A percentile compares a stretch with the other conserved stretches of the same genome.
Evolutionary conservation across 1,140 invertebrate species (phyloP).

Genomic region (Bombus superbus): DNA sequence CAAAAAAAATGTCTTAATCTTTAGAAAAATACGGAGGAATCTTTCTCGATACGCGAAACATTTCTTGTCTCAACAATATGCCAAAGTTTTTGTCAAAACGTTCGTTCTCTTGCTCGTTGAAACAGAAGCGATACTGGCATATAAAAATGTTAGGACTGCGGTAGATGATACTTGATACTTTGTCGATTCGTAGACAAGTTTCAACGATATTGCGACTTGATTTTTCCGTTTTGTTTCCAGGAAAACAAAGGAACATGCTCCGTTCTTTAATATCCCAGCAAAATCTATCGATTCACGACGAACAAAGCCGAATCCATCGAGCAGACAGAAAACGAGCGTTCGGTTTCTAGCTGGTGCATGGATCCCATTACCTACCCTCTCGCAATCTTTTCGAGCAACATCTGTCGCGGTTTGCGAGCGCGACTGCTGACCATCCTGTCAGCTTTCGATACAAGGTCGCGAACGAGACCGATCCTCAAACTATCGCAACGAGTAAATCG

Average conservation of each 20-base stretch:
- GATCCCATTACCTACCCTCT: slow-evolving; percentile 55
- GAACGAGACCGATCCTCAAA: background rate
- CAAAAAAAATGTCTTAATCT: no score
- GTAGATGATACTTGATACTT: no score
- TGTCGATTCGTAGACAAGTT: no score
- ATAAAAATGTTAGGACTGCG: no score
- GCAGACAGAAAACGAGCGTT: background rate
- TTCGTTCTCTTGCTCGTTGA: no score
- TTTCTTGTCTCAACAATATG: no score
- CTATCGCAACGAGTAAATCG: background rate
- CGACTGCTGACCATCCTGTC: slow-evolving; percentile 76
- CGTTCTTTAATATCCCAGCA: background rate
- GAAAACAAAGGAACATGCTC: background rate
- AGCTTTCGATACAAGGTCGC: slow-evolving; percentile 65
- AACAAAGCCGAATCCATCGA: slow-evolving; percentile 4
- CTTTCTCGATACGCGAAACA: no score
- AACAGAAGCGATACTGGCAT: no score
- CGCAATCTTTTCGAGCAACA: slow-evolving; percentile 66
- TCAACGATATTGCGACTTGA: no score
- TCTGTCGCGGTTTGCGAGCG: slow-evolving; percentile 65
- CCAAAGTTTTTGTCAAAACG: no score
- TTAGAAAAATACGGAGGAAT: no score
- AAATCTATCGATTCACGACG: slow-evolving; percentile 4
- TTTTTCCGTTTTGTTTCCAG: background rate
- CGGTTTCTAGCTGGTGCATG: slow-evolving; percentile 13